phyloP scores from a whole-genome alignment of 2,888 invertebrate genomes.

The Harmothoe impar region DNA sequence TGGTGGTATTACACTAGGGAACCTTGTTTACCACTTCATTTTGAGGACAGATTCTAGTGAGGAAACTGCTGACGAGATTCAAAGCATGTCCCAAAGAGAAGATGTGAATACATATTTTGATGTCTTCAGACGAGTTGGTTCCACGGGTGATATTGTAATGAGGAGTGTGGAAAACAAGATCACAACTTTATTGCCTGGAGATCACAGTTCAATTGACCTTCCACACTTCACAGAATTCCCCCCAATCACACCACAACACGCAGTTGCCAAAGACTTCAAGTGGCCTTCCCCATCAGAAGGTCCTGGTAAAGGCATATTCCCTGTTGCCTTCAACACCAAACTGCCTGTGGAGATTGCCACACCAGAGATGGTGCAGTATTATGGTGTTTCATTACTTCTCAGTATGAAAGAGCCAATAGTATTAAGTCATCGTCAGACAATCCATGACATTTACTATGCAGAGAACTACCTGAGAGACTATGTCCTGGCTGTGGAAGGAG shows the following conservation, averaged over 20 bases:
- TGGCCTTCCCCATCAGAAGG: constrained; percentile 67
- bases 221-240: constrained; percentile 69
- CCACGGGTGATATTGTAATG: constrained; percentile 69
- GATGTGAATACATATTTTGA: constrained; percentile 63
- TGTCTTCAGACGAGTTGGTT: constrained; percentile 67
- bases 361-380: constrained; percentile 69
- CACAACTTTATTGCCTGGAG: constrained; percentile 69
- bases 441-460: constrained; percentile 72
- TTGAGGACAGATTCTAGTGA: too few species aligned
- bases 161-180: constrained; percentile 69
- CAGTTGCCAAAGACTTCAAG: constrained; percentile 68
- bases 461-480: constrained; percentile 71
- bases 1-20: constrained; percentile 65
- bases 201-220: constrained; percentile 68
- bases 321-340: constrained; percentile 67
- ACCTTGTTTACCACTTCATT: constrained; percentile 69
- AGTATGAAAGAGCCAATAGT: constrained; percentile 4
- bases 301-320: constrained; percentile 70
- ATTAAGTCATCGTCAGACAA: constrained; percentile 70
- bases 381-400: constrained; percentile 70
- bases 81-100: constrained; percentile 65
- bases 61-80: too few species aligned
- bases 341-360: constrained; percentile 70
- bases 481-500: constrained; percentile 66
- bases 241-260: constrained; percentile 68